A percentile compares a stretch with the other conserved stretches of the same genome.
Evolutionary conservation across 2,888 invertebrate species (phyloP).

Genomic region (Trilocha varians): DNA sequence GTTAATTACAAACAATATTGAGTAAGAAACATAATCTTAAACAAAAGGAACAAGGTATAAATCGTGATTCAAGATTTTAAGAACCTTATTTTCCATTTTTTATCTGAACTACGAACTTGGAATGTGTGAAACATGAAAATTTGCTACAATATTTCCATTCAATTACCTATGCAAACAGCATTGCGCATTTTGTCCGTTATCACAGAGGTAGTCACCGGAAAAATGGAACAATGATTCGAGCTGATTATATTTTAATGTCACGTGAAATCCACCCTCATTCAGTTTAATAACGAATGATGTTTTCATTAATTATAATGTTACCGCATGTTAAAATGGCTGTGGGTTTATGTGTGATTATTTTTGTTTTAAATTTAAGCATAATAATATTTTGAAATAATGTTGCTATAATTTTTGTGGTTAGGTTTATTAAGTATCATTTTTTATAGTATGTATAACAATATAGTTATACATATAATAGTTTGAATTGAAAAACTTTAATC

Average conservation of each 20-base stretch:
- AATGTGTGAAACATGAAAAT: constrained; percentile 12
- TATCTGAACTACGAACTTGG: not conserved
- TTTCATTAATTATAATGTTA: constrained; percentile 3
- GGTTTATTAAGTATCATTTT: too few relatives aligned
- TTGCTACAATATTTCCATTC: constrained; percentile 22
- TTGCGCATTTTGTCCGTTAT: constrained; percentile 25
- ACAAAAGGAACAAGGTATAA: too few relatives aligned
- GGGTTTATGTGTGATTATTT: not conserved
- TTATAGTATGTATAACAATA: too few relatives aligned
- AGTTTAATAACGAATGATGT: constrained; percentile 6
- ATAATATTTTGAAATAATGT: not conserved
- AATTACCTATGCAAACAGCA: constrained; percentile 27
- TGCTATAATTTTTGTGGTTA: too few relatives aligned
- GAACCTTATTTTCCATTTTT: not conserved
- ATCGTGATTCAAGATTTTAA: too few relatives aligned
- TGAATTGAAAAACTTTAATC: too few relatives aligned
- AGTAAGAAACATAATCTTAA: too few relatives aligned
- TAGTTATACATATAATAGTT: too few relatives aligned
- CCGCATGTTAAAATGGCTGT: not conserved
- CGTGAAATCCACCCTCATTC: constrained; percentile 6
- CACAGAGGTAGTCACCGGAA: constrained; percentile 19
- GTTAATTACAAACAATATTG: too few relatives aligned
- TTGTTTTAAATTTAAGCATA: not conserved
- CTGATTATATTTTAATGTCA: constrained; percentile 13
- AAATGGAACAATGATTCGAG: constrained; percentile 19